Percentiles rank a stretch among this genome's conserved stretches.
Evolutionary conservation across 2,888 invertebrate species (phyloP).

Genomic region (Pachliopta kotzebuea): DNA sequence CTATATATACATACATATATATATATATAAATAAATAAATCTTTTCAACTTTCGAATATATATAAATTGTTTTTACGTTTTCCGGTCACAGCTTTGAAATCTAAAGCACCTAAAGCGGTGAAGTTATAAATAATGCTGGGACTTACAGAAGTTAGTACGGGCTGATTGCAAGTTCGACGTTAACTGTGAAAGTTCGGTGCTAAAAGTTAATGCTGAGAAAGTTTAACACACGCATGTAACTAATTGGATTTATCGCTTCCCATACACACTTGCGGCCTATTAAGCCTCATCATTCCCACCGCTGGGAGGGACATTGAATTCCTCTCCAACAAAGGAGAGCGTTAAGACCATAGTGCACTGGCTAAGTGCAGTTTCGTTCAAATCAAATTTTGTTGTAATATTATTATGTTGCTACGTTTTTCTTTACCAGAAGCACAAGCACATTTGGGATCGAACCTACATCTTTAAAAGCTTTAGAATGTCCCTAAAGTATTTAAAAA

Average conservation of each 20-base stretch:
- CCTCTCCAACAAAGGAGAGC: no score
- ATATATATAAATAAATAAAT: neutral
- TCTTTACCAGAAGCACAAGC: no score
- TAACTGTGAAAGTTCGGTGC: constrained; percentile 21
- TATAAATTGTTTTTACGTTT: neutral
- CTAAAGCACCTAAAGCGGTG: neutral
- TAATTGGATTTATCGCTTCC: neutral
- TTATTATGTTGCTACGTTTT: no score
- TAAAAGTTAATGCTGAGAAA: constrained; percentile 16
- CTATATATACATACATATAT: no score
- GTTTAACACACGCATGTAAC: neutral
- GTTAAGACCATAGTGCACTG: no score
- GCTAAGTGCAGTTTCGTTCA: no score
- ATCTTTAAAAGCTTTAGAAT: no score
- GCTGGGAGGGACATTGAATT: no score
- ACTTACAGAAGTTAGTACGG: constrained; percentile 4
- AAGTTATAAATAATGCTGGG: constrained; percentile 14
- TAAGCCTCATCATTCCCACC: neutral
- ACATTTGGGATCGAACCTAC: no score
- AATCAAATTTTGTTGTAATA: no score
- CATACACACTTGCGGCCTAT: neutral
- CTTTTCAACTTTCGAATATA: neutral
- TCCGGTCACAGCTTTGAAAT: neutral
- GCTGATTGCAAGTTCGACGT: constrained; percentile 15
- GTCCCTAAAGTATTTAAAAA: no score